Evolutionary conservation across 2,113 vertebrate genomes (phyloP).

Genomic region (Psittacus erithacus): DNA sequence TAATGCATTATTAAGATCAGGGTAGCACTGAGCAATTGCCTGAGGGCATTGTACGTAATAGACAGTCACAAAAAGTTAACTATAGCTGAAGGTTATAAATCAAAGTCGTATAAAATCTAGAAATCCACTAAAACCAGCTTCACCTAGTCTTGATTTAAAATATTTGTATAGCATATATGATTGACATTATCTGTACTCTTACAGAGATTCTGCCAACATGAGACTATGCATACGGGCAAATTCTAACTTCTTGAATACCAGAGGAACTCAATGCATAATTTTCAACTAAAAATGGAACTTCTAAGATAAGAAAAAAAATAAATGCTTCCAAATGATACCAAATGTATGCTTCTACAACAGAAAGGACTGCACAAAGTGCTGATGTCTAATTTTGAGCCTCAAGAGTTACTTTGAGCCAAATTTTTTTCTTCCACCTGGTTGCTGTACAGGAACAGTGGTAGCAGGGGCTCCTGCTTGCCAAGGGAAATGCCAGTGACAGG

Average conservation of each 20-base stretch:
- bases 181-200: background rate
- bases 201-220: background rate
- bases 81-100: background rate
- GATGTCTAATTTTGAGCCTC: background rate
- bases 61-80: background rate
- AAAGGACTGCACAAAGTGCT: background rate
- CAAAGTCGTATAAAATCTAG: background rate
- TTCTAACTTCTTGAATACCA: background rate
- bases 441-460: background rate
- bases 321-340: background rate
- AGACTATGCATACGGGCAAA: background rate
- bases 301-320: background rate
- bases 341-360: background rate
- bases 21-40: background rate
- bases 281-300: background rate
- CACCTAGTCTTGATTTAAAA: background rate
- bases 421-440: background rate
- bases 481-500: background rate
- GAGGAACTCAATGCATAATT: background rate
- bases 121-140: background rate
- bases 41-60: background rate
- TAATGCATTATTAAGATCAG: constrained; percentile 26
- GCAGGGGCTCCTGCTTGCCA: fast-evolving
- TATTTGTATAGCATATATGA: background rate
- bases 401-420: background rate